Conservation (phyloP, 2,888 invertebrate genomes). For the Eremobia ochroleuca region DNA sequence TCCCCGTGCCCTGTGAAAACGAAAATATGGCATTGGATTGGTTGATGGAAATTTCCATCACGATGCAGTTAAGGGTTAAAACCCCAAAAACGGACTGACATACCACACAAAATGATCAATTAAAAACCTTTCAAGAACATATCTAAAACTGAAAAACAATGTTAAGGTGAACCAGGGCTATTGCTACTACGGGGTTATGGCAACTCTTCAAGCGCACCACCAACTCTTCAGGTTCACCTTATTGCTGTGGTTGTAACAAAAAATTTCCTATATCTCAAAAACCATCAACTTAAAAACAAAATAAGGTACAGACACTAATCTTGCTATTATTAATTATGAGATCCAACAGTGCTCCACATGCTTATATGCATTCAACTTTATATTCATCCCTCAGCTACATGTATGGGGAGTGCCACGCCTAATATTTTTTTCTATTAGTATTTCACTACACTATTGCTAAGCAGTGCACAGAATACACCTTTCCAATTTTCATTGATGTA, state of each 20-base stretch:
- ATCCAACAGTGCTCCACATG: neutral
- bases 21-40: no score
- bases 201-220: no score
- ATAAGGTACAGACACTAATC: neutral
- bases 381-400: neutral
- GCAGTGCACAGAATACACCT: neutral
- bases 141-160: neutral
- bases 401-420: neutral
- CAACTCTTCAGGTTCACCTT: no score
- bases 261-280: neutral
- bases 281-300: neutral
- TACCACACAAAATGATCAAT: neutral
- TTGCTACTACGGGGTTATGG: no score
- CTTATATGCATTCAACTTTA: neutral
- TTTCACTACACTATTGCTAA: neutral
- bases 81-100: neutral
- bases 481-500: neutral
- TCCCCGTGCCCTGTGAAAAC: no score
- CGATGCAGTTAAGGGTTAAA: no score
- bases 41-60: no score
- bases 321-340: neutral
- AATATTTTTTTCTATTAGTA: neutral
- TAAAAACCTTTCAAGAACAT: neutral
- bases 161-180: no score
- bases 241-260: neutral